Percentiles rank a stretch among this genome's conserved stretches.
Conservation (phyloP, 1,140 invertebrate species). For the Yoshiicerus persimilis region DNA sequence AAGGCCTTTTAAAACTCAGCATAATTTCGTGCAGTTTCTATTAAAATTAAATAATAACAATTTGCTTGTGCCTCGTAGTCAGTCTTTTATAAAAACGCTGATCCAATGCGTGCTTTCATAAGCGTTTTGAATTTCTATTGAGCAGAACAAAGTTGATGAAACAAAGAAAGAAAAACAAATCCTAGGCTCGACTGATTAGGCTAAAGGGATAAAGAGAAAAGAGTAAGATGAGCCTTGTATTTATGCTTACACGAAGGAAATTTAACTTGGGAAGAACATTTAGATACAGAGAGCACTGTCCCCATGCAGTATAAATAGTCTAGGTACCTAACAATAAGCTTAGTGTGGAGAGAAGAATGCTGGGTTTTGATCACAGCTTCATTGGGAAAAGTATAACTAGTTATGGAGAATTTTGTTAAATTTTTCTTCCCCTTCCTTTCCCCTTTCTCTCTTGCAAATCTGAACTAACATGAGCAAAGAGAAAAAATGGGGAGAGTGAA, state of each 20-base stretch:
- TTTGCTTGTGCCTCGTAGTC: no score
- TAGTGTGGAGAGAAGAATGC: neutral
- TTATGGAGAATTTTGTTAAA: conserved; percentile 40
- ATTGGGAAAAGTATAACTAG: conserved; percentile 30
- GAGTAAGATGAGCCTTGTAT: conserved; percentile 25
- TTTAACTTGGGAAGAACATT: conserved; percentile 27
- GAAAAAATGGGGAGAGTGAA: conserved; percentile 14
- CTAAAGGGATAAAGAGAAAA: neutral
- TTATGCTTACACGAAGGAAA: conserved; percentile 32
- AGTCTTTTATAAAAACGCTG: no score
- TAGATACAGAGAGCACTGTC: neutral
- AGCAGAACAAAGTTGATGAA: neutral
- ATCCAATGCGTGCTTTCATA: no score
- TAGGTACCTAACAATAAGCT: neutral
- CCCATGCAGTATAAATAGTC: neutral
- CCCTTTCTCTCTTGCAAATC: conserved; percentile 33
- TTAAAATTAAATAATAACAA: no score
- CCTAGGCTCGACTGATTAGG: neutral
- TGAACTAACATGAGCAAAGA: conserved; percentile 6
- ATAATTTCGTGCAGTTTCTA: no score
- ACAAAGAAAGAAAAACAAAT: conserved; percentile 20
- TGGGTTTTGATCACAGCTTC: conserved; percentile 31
- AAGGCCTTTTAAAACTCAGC: no score
- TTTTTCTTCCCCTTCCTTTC: conserved; percentile 37
- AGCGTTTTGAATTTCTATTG: neutral